Evolutionary conservation across 2,113 vertebrate species (phyloP), one percentile per base, ranked within the genome.

Genomic region (Peromyscus californicus): DNA sequence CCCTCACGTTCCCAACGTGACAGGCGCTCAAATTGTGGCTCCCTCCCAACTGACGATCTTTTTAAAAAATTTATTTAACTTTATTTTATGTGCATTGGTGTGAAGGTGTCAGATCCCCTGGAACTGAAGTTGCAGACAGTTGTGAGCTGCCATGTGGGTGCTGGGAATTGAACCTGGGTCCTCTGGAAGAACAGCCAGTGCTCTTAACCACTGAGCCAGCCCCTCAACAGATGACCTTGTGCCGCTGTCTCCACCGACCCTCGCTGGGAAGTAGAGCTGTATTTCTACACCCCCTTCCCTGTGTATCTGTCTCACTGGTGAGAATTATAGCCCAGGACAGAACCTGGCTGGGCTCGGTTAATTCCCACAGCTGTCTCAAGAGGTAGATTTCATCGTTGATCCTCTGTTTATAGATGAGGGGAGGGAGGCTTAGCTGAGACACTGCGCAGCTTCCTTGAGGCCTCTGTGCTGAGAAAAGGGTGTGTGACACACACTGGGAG

Each of bases 401-500:
- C 17, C n/a, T 48, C 26, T 91, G 33, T 83, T 67, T 33, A 48
- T 8, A 67, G 59, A 61, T 0, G 39, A 61, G 39, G 54, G 80
- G 63, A 31, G 21, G 3, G 51, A 45, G 9, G 45, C 24, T 78
- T 36, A 61, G 72, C 51, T 57, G 92, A 69, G 67, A 33, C 26
- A 57, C 11, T 7, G 45, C 61, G 24, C 15, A 39, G 36, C n/a
- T 69, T 72, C 69, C 51, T 22, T n/a, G 26, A n/a, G 63, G 29
- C 15, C 75, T 94, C 89, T 19, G 22, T 36, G 24, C 70, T 45
- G 19, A 57, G 70, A 80, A 7, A 17, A 5, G 9, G n/a, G 39
- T 65, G 29, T 31, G 0, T 3, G 90, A 82, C 33, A 22, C 0
- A 4, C 48, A 6, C 6, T 1, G 0, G 39, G 90, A 5, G 2